Conservation (phyloP, 2,888 invertebrate genomes). For the Diadegma fenestrale region DNA sequence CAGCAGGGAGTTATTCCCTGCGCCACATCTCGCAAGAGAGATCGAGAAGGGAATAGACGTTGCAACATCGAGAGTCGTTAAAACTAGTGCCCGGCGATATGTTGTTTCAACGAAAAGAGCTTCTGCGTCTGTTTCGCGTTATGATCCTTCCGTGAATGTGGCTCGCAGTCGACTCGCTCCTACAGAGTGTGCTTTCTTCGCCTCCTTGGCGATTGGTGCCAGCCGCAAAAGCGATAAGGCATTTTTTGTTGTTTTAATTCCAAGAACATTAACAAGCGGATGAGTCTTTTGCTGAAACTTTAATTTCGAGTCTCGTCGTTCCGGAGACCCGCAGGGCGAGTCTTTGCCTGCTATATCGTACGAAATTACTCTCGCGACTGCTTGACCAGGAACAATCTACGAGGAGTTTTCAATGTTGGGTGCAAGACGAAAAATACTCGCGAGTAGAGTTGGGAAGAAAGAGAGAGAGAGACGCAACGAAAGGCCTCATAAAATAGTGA, state of each 20-base stretch:
- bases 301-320: not conserved
- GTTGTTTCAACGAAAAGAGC: constrained; percentile 76
- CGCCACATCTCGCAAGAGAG: not conserved
- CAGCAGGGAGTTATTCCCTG: constrained; percentile 55
- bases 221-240: constrained; percentile 21
- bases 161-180: constrained; percentile 30
- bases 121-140: constrained; percentile 75
- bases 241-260: constrained; percentile 28
- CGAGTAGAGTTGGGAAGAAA: not conserved
- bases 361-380: not conserved
- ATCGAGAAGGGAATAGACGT: constrained; percentile 33
- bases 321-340: not conserved
- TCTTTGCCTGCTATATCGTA: not conserved
- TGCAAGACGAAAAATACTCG: not conserved
- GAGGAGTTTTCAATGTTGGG: not conserved
- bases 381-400: constrained; percentile 1
- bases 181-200: not conserved
- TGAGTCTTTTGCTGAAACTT: not conserved
- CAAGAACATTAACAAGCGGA: constrained; percentile 39
- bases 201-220: constrained; percentile 6
- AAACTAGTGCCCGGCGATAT: constrained; percentile 71
- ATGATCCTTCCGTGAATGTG: constrained; percentile 75
- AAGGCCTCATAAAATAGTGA: constrained; percentile 53
- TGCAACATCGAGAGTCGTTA: constrained; percentile 73
- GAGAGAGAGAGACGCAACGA: not conserved